Base-by-base conservation (phyloP, 2,797 vertebrate genomes). In the Sphaeramia orbicularis region DNA sequence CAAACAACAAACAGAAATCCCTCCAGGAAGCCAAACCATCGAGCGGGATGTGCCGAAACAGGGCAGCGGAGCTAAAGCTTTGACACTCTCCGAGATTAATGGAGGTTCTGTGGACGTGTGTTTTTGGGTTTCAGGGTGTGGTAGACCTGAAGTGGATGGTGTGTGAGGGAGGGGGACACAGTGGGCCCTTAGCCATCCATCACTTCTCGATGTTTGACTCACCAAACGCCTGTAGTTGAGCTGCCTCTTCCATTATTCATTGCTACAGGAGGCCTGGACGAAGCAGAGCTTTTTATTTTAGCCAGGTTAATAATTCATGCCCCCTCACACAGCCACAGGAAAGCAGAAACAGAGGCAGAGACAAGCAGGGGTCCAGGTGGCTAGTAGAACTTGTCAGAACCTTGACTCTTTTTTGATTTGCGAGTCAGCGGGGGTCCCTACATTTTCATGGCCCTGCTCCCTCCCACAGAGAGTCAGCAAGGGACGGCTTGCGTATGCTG, bases 281-380 rank as follows among this genome's bases (percentile, higher is more conserved):
- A 90, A 89, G 92, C 83, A 89, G 84, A 88, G 88, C 90, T 91
- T 94, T 95, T 95, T 94, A 93, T 93, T 94, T 94, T 93, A 91
- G 89, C 84, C 75, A 37, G 87, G 91, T 95, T 93, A 94, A 95
- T 94, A 95, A 95, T 95, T 93, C 91, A 95, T 93, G 85, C 63
- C 79, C 84, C 75, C 86, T 85, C 90, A 81, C 89, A 84, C 86
- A 85, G 87, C 86, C 87, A 84, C 63, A 42, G 85, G 83, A 89
- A 87, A 86, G 89, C 77, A 88, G 88, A 86, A 86, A 90, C 84
- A 86, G 75, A 89, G 77, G 78, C 82, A 53, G 79, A 86, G 85
- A 83, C 73, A 68, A 81, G 84, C 77, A 75, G 86, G 82, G 89
- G 84, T 89, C 72, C 89, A 83, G 84, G 86, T 88, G 87, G 86